Conservation (phyloP, 2,797 vertebrate species). For the Pithecia hirsuta region DNA sequence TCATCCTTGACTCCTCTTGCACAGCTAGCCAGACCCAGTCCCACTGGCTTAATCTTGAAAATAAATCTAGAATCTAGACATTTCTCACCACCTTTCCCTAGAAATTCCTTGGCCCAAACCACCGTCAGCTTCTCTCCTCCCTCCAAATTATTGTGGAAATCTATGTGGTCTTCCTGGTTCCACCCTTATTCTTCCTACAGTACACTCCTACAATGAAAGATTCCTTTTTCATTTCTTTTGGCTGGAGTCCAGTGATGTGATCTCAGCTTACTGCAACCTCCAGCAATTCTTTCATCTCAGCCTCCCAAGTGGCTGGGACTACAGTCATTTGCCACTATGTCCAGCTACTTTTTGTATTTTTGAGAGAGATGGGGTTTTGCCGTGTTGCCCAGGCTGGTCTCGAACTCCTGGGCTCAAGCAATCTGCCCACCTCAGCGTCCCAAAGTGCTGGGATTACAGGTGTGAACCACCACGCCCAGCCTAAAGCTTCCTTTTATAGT, state of each 20-base stretch:
- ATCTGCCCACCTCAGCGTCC: fast-evolving
- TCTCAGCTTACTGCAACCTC: neutral
- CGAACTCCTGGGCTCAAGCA: neutral
- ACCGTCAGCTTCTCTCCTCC: no score
- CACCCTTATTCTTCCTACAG: neutral
- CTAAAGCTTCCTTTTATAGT: neutral
- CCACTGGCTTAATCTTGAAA: neutral
- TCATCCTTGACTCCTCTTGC: neutral
- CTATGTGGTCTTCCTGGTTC: neutral
- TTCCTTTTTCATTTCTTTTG: neutral
- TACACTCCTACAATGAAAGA: neutral
- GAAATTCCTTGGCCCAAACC: neutral
- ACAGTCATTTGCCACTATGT: neutral
- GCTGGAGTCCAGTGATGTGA: neutral
- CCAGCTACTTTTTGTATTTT: neutral
- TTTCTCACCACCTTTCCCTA: neutral
- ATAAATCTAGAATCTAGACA: neutral
- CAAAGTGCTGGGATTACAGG: neutral
- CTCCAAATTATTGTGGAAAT: neutral
- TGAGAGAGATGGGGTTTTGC: neutral
- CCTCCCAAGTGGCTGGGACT: neutral
- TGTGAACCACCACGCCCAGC: neutral
- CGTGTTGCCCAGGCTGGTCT: neutral
- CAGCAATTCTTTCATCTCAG: neutral
- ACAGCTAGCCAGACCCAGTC: neutral